A percentile compares a stretch with the other conserved stretches of the same genome.
Evolutionary conservation across 2,888 invertebrate genomes (phyloP).

Genomic region (Liopterus haemorrhoidalis): DNA sequence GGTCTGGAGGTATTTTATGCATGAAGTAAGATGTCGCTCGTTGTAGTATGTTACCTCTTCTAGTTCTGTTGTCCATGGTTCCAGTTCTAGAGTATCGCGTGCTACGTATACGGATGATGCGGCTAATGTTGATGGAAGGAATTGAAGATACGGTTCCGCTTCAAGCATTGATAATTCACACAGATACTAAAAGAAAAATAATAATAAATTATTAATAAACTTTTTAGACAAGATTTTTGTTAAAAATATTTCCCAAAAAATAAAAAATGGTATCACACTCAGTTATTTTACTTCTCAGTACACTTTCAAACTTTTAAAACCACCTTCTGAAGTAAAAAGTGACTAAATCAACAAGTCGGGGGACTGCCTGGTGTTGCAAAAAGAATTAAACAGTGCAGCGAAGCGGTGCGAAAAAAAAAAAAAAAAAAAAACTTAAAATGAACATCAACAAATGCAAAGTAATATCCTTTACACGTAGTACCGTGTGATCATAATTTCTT

Average conservation of each 20-base stretch:
- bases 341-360: too few relatives aligned
- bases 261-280: too few relatives aligned
- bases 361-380: too few relatives aligned
- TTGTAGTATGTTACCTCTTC: conserved; percentile 63
- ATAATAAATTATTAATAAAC: conserved; percentile 7
- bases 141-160: conserved; percentile 79
- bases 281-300: too few relatives aligned
- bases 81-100: conserved; percentile 60
- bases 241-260: conserved; percentile 3
- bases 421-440: too few relatives aligned
- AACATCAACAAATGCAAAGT: too few relatives aligned
- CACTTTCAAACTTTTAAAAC: too few relatives aligned
- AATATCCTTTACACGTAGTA: too few relatives aligned
- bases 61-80: conserved; percentile 61
- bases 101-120: conserved; percentile 76
- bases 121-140: conserved; percentile 75
- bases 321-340: too few relatives aligned
- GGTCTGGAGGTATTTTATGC: conserved; percentile 62
- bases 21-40: conserved; percentile 58
- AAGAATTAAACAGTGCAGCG: too few relatives aligned
- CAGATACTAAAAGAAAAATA: conserved; percentile 59
- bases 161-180: conserved; percentile 80
- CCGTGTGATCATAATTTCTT: too few relatives aligned
- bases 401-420: too few relatives aligned
- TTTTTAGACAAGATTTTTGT: background rate